Conservation (phyloP, 2,797 vertebrate genomes). For the Premnoplex brunnescens region DNA sequence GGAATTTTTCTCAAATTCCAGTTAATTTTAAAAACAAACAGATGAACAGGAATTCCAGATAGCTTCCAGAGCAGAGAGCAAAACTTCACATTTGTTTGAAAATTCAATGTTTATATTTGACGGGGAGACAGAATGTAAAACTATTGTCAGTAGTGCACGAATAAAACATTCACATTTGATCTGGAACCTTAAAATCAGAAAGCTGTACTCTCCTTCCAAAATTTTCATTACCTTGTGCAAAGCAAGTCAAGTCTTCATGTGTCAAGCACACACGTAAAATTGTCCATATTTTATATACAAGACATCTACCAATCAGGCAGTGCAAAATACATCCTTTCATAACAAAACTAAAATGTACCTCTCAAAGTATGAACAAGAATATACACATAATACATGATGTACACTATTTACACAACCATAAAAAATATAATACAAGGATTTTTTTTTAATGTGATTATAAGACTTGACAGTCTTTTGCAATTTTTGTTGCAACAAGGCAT, state of each 20-base stretch:
- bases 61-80: conserved; percentile 67
- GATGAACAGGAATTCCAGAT: conserved; percentile 51
- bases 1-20: conserved; percentile 62
- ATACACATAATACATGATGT: conserved; percentile 93
- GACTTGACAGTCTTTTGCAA: conserved; percentile 76
- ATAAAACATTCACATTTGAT: conserved; percentile 76
- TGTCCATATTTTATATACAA: conserved; percentile 78
- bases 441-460: conserved; percentile 50
- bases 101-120: conserved; percentile 41
- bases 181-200: conserved; percentile 66
- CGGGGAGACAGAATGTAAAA: conserved; percentile 67
- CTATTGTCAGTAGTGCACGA: conserved; percentile 76
- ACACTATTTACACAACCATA: conserved; percentile 90
- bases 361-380: conserved; percentile 90
- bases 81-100: conserved; percentile 68
- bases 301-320: conserved; percentile 82
- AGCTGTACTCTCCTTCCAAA: conserved; percentile 72
- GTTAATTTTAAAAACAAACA: conserved; percentile 54
- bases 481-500: conserved; percentile 79
- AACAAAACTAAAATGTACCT: conserved; percentile 96
- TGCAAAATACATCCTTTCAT: conserved; percentile 87
- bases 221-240: conserved; percentile 83
- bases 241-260: conserved; percentile 77
- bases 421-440: conserved; percentile 80
- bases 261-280: conserved; percentile 73